Evolutionary conservation across 1,140 invertebrate genomes (phyloP).

Genomic region (Aphis gossypii): DNA sequence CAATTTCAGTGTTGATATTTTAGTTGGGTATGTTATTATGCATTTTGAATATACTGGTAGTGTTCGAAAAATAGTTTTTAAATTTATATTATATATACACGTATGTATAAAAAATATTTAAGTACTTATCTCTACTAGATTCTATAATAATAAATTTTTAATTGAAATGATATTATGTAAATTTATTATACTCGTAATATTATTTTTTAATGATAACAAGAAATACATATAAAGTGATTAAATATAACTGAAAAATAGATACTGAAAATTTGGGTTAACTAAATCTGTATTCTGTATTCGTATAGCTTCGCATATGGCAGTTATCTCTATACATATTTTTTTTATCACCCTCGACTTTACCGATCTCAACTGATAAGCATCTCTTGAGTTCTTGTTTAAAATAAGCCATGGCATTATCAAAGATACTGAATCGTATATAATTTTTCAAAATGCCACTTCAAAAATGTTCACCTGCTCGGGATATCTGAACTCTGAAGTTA

Average conservation of each 20-base stretch:
- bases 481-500: neutral
- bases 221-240: neutral
- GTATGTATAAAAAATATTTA: neutral
- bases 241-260: neutral
- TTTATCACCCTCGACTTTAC: neutral
- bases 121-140: neutral
- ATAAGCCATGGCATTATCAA: slow-evolving; percentile 22
- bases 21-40: neutral
- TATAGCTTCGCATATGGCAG: neutral
- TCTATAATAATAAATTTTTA: neutral
- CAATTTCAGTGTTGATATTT: neutral
- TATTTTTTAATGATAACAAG: neutral
- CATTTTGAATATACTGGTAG: neutral
- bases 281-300: neutral
- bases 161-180: no score
- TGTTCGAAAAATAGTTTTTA: neutral
- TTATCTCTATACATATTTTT: neutral
- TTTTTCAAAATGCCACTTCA: slow-evolving; percentile 45
- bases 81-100: neutral
- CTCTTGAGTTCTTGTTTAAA: neutral
- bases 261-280: neutral
- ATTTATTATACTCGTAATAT: no score
- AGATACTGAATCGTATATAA: slow-evolving; percentile 6
- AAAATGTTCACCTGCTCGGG: slow-evolving; percentile 38
- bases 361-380: neutral